Evolutionary conservation across 2,888 invertebrate genomes (phyloP).

Genomic region (Camptogramma bilineatum): DNA sequence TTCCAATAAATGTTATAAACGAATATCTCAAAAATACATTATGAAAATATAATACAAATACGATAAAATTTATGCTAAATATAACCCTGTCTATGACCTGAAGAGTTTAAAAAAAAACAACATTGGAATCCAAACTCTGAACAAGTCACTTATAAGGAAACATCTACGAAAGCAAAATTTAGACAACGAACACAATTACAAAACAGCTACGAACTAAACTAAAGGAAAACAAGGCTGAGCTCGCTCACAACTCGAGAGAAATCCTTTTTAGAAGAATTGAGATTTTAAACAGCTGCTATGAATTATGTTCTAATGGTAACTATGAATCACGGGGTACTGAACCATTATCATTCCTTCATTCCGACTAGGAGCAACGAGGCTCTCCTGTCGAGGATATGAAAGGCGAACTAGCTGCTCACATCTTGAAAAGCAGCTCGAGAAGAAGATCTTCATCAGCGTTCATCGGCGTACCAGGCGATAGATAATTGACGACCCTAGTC

Average conservation of each 20-base stretch:
- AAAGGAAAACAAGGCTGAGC: constrained; percentile 67
- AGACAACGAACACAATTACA: constrained; percentile 29
- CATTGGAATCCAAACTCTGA: constrained; percentile 76
- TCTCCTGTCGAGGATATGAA: constrained; percentile 24
- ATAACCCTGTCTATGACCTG: constrained; percentile 86
- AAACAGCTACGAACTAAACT: constrained; percentile 31
- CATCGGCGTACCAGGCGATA: constrained; percentile 81
- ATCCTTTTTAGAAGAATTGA: constrained; percentile 58
- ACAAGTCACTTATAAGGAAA: constrained; percentile 76
- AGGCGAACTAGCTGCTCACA: constrained; percentile 56
- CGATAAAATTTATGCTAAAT: constrained; percentile 86
- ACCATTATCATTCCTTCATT: not conserved
- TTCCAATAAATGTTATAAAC: constrained; percentile 83
- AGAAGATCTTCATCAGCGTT: constrained; percentile 80
- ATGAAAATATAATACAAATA: constrained; percentile 85
- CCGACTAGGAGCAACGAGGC: not conserved
- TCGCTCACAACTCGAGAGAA: constrained; percentile 70
- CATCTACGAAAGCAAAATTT: constrained; percentile 43
- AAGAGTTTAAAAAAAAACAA: constrained; percentile 79
- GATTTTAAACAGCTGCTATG: constrained; percentile 44
- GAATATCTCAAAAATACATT: constrained; percentile 84
- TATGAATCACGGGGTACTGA: constrained; percentile 34
- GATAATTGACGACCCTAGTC: constrained; percentile 74
- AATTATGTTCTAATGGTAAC: constrained; percentile 43
- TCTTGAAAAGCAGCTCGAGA: constrained; percentile 79